Evolutionary conservation across 2,113 vertebrate species (phyloP).

Genomic region (Panurus biarmicus): DNA sequence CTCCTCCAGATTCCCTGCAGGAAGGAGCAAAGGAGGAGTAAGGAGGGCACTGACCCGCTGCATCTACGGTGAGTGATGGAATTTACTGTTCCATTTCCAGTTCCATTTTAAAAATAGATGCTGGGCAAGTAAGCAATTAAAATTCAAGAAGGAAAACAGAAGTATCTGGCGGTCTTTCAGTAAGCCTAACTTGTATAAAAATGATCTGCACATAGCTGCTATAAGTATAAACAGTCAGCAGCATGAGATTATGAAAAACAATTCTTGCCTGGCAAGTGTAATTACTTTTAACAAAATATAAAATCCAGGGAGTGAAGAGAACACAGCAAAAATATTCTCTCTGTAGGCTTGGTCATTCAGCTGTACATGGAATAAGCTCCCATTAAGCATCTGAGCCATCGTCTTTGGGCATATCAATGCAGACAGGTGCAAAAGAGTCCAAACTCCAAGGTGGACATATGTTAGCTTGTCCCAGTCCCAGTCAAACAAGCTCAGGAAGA

Average conservation of each 20-base stretch:
- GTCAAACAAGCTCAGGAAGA: not conserved
- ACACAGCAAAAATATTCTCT: not conserved
- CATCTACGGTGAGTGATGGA: constrained; percentile 6
- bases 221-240: constrained; percentile 48
- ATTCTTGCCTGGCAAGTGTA: constrained; percentile 38
- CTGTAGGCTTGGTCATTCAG: not conserved
- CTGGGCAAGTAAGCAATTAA: constrained; percentile 55
- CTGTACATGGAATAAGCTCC: not conserved
- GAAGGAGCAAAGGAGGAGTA: not conserved
- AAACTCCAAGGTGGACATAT: not conserved
- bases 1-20: not conserved
- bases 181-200: constrained; percentile 50
- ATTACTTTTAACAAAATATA: constrained; percentile 35
- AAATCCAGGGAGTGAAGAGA: not conserved
- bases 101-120: constrained; percentile 55
- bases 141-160: constrained; percentile 60
- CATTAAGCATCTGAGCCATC: not conserved
- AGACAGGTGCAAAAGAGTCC: constrained; percentile 2
- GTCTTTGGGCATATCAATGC: not conserved
- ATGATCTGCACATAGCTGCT: constrained; percentile 41
- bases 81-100: constrained; percentile 40
- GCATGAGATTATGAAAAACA: constrained; percentile 40
- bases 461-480: not conserved
- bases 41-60: not conserved
- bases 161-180: constrained; percentile 50